Evolutionary conservation across 2,797 vertebrate species (phyloP).

Genomic region (Masticophis lateralis): DNA sequence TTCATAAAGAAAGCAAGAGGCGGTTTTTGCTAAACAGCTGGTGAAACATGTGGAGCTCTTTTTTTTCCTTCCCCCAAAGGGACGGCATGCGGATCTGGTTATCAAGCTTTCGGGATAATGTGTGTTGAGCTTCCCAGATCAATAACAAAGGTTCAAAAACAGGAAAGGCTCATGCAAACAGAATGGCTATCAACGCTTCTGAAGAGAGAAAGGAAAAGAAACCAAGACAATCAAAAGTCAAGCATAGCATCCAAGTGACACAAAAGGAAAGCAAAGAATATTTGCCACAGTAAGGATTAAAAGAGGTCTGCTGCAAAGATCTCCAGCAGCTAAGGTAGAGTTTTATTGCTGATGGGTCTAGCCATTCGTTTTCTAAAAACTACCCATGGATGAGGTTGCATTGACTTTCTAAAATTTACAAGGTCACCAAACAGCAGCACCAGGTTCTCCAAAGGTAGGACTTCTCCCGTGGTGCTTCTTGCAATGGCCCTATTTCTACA

Average conservation of each 20-base stretch:
- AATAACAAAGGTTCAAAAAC: background rate
- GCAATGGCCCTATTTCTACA: background rate
- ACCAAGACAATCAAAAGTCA: background rate
- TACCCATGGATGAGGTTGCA: background rate
- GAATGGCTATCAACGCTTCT: background rate
- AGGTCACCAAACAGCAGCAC: background rate
- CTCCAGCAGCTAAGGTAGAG: background rate
- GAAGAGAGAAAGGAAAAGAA: background rate
- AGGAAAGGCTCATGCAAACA: background rate
- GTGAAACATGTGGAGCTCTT: background rate
- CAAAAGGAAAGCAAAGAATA: background rate
- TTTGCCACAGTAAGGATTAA: background rate
- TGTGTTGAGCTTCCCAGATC: background rate
- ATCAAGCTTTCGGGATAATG: conserved; percentile 1
- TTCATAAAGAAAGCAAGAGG: background rate
- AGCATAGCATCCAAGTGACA: background rate
- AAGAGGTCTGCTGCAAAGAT: background rate
- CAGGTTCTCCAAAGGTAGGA: too few relatives aligned
- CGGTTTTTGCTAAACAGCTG: background rate
- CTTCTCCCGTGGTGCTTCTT: background rate
- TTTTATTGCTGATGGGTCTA: background rate
- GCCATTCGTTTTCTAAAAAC: background rate
- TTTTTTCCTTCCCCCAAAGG: background rate
- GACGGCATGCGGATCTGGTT: background rate
- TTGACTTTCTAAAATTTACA: background rate